Percentiles rank a stretch among this genome's conserved stretches.
Evolutionary conservation across 2,797 vertebrate genomes (phyloP).

Genomic region (Gymnoscopelus microlampas): DNA sequence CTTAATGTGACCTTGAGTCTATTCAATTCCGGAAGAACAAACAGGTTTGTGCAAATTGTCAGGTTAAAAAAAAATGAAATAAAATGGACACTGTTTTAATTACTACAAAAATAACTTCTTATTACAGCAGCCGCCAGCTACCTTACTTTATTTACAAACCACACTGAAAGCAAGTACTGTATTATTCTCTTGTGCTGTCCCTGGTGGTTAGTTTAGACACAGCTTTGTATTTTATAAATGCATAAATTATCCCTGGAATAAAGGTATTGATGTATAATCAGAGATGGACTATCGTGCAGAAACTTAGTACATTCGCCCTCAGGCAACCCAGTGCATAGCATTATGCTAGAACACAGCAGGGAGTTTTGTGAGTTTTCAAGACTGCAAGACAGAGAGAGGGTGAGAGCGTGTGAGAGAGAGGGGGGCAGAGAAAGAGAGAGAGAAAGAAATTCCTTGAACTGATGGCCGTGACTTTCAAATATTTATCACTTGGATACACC

Average conservation of each 20-base stretch:
- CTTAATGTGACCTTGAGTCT: conserved; percentile 27
- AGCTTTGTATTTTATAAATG: conserved; percentile 79
- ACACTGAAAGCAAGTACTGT: conserved; percentile 46
- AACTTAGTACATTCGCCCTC: conserved; percentile 61
- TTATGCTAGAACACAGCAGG: conserved; percentile 57
- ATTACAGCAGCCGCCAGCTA: conserved; percentile 38
- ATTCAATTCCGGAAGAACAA: conserved; percentile 11
- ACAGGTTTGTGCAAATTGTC: conserved; percentile 30
- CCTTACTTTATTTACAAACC: conserved; percentile 51
- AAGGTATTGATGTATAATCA: conserved; percentile 82
- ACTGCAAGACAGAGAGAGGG: conserved; percentile 4
- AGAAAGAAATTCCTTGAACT: conserved; percentile 18
- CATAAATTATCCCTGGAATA: conserved; percentile 80
- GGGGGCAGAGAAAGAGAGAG: conserved; percentile 13
- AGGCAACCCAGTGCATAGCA: conserved; percentile 65
- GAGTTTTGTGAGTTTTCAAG: conserved; percentile 42
- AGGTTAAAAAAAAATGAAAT: conserved; percentile 46
- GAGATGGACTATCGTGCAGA: conserved; percentile 70
- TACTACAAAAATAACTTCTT: conserved; percentile 48
- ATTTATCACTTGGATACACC: conserved; percentile 69
- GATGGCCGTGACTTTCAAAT: conserved; percentile 54
- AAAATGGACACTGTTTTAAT: conserved; percentile 44
- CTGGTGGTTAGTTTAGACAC: conserved; percentile 71
- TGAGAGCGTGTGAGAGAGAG: conserved; percentile 9
- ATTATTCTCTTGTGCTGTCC: conserved; percentile 60